These are phyloP conservation scores for Fratercula arctica DNA, from an alignment of 2,797 vertebrate species.

Conservation along the genomic window DNA sequence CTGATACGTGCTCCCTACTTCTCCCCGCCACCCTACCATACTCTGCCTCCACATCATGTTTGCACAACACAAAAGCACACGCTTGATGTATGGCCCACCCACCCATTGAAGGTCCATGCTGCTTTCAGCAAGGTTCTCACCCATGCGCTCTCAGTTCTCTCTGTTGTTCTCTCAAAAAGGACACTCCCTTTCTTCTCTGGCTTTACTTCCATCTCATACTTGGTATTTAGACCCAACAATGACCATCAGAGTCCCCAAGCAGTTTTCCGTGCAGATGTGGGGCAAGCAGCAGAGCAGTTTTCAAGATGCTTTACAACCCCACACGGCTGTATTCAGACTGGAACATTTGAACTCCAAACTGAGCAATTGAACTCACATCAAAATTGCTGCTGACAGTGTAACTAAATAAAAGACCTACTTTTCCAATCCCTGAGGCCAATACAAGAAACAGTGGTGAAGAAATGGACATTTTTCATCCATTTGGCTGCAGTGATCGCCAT, in stretches of 20 bases:
- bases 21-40: background rate
- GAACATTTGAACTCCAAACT: conserved; percentile 49
- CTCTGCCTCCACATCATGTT: background rate
- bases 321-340: background rate
- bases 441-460: conserved; percentile 28
- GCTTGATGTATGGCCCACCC: background rate
- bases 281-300: background rate
- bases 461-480: conserved; percentile 36
- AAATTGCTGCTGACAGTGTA: conserved; percentile 49
- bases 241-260: background rate
- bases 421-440: conserved; percentile 46
- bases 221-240: background rate
- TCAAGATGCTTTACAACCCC: background rate
- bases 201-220: background rate
- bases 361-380: conserved; percentile 39
- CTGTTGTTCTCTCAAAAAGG: background rate
- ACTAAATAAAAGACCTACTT: conserved; percentile 51
- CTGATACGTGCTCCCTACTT: background rate
- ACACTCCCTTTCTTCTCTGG: background rate
- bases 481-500: conserved; percentile 15
- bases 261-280: background rate
- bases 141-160: background rate
- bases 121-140: background rate
- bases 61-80: background rate
- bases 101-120: background rate